Evolutionary conservation across 1,140 invertebrate species (phyloP).

Genomic region (Hesperophylax magnus): DNA sequence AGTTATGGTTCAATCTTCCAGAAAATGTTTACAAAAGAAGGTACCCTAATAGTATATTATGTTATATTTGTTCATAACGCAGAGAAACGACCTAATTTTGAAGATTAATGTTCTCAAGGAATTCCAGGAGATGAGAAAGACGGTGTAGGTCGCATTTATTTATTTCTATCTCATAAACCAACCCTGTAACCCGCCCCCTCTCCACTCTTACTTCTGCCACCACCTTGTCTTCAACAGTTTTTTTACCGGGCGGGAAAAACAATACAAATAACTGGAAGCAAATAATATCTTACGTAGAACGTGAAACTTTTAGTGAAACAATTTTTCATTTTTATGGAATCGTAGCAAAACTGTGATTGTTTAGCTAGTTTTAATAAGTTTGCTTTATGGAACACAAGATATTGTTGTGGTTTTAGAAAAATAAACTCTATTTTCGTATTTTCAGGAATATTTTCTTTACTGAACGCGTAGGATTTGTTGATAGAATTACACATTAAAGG

Average conservation of each 20-base stretch:
- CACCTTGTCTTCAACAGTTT: no score
- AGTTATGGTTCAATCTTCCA: background rate
- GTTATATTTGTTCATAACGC: conserved; percentile 39
- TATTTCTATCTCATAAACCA: conserved; percentile 44
- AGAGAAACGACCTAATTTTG: conserved; percentile 52
- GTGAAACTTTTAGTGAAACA: background rate
- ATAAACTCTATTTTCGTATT: no score
- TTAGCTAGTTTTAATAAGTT: background rate
- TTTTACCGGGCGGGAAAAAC: conserved; percentile 7
- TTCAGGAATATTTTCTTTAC: no score
- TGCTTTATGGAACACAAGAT: no score
- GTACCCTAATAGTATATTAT: no score
- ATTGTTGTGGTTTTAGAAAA: no score
- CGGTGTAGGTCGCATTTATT: conserved; percentile 7
- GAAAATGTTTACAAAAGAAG: conserved; percentile 9
- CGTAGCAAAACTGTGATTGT: background rate
- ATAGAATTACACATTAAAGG: no score
- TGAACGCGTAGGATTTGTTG: no score
- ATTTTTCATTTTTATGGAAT: background rate
- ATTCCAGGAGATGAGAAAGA: background rate
- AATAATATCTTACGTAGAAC: conserved; percentile 42
- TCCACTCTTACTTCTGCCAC: background rate
- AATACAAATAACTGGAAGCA: conserved; percentile 51
- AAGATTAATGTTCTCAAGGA: conserved; percentile 39
- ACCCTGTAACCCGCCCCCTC: conserved; percentile 5